Evolutionary conservation across 2,113 vertebrate species (phyloP).

Genomic region (Neodontobutis hainanensis): DNA sequence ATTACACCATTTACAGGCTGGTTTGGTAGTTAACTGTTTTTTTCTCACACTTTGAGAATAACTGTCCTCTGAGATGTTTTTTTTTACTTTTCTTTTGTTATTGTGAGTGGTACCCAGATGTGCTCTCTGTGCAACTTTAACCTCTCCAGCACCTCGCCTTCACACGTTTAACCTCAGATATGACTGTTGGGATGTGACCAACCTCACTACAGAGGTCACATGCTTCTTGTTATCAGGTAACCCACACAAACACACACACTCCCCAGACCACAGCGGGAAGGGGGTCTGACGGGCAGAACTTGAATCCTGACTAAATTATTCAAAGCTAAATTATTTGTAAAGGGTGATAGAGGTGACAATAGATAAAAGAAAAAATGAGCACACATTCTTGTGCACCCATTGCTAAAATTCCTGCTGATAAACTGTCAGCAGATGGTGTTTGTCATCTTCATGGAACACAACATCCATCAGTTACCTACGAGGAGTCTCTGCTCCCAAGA

Average conservation of each 20-base stretch:
- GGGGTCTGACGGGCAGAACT: background rate
- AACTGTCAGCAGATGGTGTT: constrained; percentile 50
- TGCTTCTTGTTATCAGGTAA: constrained; percentile 47
- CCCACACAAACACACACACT: constrained; percentile 19
- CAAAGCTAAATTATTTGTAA: background rate
- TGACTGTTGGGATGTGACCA: constrained; percentile 38
- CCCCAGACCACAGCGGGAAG: background rate
- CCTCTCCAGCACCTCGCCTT: constrained; percentile 49
- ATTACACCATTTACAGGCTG: no score
- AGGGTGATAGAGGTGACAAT: background rate
- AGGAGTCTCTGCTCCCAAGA: constrained; percentile 15
- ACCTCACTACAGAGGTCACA: constrained; percentile 45
- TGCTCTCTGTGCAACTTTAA: constrained; percentile 40
- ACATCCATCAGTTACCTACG: constrained; percentile 36
- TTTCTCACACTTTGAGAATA: background rate
- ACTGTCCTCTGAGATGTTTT: background rate
- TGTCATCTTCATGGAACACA: constrained; percentile 38
- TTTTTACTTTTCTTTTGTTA: background rate
- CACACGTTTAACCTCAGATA: constrained; percentile 59
- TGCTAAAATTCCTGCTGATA: constrained; percentile 39
- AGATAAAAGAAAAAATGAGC: constrained; percentile 15
- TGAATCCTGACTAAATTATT: constrained; percentile 8
- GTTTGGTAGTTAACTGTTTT: no score
- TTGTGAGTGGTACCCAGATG: constrained; percentile 49
- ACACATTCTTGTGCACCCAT: constrained; percentile 6